These are phyloP conservation scores for Probaryconus sp. DNA, from an alignment of 1,140 invertebrate species.

Conservation along the genomic window DNA sequence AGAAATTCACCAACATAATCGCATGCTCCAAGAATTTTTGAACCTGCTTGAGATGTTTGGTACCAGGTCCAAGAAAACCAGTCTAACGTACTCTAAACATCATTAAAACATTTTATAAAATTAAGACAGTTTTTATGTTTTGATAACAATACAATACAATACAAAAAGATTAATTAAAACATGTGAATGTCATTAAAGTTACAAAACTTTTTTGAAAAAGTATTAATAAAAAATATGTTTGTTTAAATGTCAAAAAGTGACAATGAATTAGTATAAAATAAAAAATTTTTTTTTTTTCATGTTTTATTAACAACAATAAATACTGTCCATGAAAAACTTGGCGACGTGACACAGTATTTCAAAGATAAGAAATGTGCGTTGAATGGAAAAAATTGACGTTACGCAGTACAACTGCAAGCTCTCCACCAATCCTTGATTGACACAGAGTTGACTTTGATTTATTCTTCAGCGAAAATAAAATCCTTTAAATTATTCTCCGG, in stretches of 20 bases:
- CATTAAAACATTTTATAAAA: constrained; percentile 6
- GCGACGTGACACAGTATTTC: constrained; percentile 39
- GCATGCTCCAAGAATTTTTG: constrained; percentile 84
- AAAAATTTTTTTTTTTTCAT: constrained; percentile 58
- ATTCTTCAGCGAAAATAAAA: constrained; percentile 8
- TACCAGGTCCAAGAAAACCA: constrained; percentile 88
- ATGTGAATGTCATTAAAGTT: too few relatives aligned
- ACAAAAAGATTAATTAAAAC: too few relatives aligned
- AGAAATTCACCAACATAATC: constrained; percentile 91
- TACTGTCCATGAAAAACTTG: constrained; percentile 71
- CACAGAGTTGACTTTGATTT: constrained; percentile 24
- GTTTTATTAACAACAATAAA: constrained; percentile 76
- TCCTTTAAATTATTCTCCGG: constrained; percentile 86
- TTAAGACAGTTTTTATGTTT: constrained; percentile 9
- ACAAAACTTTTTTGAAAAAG: too few relatives aligned
- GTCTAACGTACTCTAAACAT: constrained; percentile 79
- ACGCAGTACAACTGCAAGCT: background rate
- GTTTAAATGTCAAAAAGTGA: constrained; percentile 2
- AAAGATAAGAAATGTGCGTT: constrained; percentile 56
- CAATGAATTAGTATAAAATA: constrained; percentile 41
- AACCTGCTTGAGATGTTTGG: constrained; percentile 82
- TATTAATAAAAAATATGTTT: too few relatives aligned
- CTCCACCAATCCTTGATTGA: constrained; percentile 6
- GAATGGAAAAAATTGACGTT: constrained; percentile 39
- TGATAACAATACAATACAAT: too few relatives aligned